Evolutionary conservation across 2,888 invertebrate genomes (phyloP).

Genomic region (Tromatobia lineatoria): DNA sequence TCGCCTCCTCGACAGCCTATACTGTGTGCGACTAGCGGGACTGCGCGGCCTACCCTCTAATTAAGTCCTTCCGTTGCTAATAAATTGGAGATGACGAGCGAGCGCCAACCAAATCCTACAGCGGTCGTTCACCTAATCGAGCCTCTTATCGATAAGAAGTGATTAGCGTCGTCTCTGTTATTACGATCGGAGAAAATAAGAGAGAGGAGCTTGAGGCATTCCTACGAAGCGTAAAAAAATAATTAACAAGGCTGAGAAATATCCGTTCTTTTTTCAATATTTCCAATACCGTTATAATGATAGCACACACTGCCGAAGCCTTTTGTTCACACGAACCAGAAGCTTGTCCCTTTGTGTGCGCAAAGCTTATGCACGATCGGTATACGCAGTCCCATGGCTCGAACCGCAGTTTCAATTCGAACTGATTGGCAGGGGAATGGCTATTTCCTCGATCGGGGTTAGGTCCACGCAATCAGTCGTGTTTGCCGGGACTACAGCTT

Average conservation of each 20-base stretch:
- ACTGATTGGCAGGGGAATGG: slow-evolving; percentile 71
- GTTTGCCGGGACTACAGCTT: slow-evolving; percentile 78
- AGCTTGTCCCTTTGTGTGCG: slow-evolving; percentile 16
- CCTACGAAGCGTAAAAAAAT: background rate
- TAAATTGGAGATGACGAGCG: slow-evolving; percentile 61
- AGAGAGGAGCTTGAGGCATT: background rate
- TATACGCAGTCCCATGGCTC: slow-evolving; percentile 35
- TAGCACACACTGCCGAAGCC: background rate
- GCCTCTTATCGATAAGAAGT: slow-evolving; percentile 39
- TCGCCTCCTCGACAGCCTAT: slow-evolving; percentile 23
- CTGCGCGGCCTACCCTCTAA: slow-evolving; percentile 56
- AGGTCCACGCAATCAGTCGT: slow-evolving; percentile 78
- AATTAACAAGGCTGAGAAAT: background rate
- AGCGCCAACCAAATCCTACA: slow-evolving; percentile 36
- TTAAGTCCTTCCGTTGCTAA: slow-evolving; percentile 67
- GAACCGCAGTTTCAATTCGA: slow-evolving; percentile 58
- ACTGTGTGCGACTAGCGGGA: slow-evolving; percentile 25
- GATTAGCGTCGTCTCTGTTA: background rate
- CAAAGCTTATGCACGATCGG: slow-evolving; percentile 55
- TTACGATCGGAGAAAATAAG: background rate
- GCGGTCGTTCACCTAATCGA: slow-evolving; percentile 27
- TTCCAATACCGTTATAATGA: background rate
- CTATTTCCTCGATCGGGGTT: slow-evolving; percentile 73
- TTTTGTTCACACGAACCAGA: slow-evolving; percentile 22
- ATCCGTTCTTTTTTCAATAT: background rate